Conservation (phyloP, 2,113 vertebrate genomes). For the Ploceus nigricollis region DNA sequence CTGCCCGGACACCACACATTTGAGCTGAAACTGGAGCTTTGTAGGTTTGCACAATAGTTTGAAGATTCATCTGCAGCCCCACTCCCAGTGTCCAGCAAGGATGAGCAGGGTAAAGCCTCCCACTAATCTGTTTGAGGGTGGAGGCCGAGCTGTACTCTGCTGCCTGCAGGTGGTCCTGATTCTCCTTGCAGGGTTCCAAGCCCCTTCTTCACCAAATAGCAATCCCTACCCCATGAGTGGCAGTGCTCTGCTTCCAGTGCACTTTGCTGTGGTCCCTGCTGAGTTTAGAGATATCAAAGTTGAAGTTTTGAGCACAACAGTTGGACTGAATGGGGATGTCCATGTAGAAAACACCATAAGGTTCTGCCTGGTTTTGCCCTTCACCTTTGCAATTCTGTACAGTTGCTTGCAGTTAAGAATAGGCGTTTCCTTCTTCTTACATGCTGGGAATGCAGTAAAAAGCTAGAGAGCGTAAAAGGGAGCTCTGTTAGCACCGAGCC, state of each 20-base stretch:
- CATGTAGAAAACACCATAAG: not conserved
- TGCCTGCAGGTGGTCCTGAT: not conserved
- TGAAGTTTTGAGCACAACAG: not conserved
- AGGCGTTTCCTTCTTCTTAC: not conserved
- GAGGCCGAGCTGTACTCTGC: not conserved
- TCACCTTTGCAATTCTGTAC: not conserved
- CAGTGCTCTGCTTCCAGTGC: not conserved
- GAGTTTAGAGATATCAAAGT: not conserved
- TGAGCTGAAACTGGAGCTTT: not conserved
- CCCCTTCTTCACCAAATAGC: not conserved
- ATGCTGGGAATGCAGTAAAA: not conserved
- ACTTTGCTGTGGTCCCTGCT: not conserved
- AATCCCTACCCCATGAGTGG: not conserved
- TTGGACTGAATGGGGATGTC: not conserved
- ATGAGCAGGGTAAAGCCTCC: not conserved
- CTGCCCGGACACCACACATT: not conserved
- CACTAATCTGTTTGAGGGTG: not conserved
- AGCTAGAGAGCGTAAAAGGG: not conserved
- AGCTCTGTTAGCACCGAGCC: not conserved
- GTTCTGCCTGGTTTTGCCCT: not conserved
- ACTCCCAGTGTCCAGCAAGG: not conserved
- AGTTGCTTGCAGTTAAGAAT: not conserved
- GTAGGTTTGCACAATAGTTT: accelerated
- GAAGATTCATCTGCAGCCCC: accelerated
- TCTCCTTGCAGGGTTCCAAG: not conserved